Conservation (phyloP, 2,888 invertebrate species). For the Pheosia tremula region DNA sequence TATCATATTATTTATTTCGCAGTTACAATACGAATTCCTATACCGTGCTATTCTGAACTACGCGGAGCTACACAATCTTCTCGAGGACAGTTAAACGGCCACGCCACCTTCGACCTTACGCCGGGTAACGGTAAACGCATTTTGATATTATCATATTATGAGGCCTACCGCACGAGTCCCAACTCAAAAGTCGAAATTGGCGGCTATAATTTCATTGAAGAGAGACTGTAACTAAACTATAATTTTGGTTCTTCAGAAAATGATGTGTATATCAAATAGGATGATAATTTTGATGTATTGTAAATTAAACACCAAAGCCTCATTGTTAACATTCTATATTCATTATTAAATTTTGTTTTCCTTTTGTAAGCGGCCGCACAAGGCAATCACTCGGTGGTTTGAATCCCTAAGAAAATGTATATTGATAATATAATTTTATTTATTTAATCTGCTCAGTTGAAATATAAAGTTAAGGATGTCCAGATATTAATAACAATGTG, state of each 20-base stretch:
- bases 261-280: neutral
- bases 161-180: neutral
- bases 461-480: neutral
- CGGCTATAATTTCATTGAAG: neutral
- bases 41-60: conserved; percentile 96
- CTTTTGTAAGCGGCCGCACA: too few relatives aligned
- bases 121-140: neutral
- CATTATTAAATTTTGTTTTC: neutral
- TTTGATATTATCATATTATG: neutral
- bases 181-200: neutral
- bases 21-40: conserved; percentile 97
- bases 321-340: neutral
- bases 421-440: neutral
- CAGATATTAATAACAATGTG: neutral
- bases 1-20: conserved; percentile 50
- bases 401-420: neutral
- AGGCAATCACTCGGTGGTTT: too few relatives aligned
- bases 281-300: neutral
- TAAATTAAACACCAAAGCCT: neutral
- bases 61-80: conserved; percentile 92
- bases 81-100: conserved; percentile 82
- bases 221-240: neutral
- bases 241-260: neutral
- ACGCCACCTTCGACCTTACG: neutral
- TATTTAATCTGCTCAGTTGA: conserved; percentile 1